These are phyloP conservation scores for Aurelia aurita DNA, from an alignment of 30 jellyfish, hydroid and myxozoan species.

Conservation along the genomic window DNA sequence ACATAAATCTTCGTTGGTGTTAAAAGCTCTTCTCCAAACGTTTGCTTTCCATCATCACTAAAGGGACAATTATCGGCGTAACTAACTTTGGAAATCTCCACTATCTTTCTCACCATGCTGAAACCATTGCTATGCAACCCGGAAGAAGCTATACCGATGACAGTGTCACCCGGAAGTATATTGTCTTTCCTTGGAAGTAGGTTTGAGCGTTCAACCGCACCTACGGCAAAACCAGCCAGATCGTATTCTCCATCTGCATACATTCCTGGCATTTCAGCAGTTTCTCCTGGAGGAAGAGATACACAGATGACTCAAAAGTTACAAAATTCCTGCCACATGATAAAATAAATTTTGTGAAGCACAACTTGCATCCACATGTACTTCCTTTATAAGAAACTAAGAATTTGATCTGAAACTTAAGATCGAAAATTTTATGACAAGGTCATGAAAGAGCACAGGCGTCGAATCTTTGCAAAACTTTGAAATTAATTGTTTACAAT, in stretches of 20 bases:
- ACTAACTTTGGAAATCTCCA: constrained; percentile 54
- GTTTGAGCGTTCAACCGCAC: constrained; percentile 78
- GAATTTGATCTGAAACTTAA: too few relatives aligned
- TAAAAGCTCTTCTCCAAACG: constrained; percentile 84
- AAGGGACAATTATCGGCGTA: constrained; percentile 82
- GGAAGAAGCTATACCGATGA: constrained; percentile 92
- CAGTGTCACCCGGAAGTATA: constrained; percentile 80
- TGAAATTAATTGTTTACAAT: too few relatives aligned
- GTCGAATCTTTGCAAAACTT: too few relatives aligned
- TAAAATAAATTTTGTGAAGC: too few relatives aligned
- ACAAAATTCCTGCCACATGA: too few relatives aligned
- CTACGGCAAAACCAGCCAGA: constrained; percentile 98
- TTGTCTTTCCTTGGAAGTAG: constrained; percentile 68
- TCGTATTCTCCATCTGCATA: constrained; percentile 84
- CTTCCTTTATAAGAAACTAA: too few relatives aligned
- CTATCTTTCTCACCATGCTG: constrained; percentile 86
- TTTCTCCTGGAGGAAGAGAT: constrained; percentile 69
- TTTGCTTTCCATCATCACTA: constrained; percentile 42
- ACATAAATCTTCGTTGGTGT: constrained; percentile 88
- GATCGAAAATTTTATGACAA: too few relatives aligned
- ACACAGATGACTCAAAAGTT: too few relatives aligned
- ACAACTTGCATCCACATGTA: too few relatives aligned
- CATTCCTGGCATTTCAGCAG: constrained; percentile 99
- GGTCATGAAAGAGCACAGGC: too few relatives aligned
- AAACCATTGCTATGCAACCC: constrained; percentile 99